Base-by-base conservation (phyloP, 2,113 vertebrate genomes). In the Heliornis fulica region DNA sequence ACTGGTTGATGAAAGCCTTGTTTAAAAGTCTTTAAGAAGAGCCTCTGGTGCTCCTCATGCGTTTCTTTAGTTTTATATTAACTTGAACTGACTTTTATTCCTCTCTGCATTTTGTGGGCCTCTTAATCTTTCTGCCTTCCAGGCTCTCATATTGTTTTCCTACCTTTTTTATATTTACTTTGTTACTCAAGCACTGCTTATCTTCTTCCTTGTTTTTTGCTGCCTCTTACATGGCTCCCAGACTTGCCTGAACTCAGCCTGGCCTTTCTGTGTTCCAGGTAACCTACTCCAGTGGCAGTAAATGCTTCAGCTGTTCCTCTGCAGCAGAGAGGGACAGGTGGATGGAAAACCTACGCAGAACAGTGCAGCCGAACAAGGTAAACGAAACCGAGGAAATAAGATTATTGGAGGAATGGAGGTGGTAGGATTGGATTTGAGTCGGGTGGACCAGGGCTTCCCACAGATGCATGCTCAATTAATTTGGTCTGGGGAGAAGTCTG, bases 341-440 rank as follows among this genome's bases (percentile, higher is more conserved):
- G 99, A 99, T 99, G 99, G 99, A 99, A 97, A 99, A 99, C 97
- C 98, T 99, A 92, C 98, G 98, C 65, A 98, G 99, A 75, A 99
- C 99, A 7, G 98, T 99, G 65, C 99, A 99, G 84, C 99, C 99
- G 12, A 99, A 99, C 97, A 99, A 99, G 99, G 99, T 99, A 98
- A 97, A 13, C 32, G 82, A 13, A 95, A 59, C 80, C 31, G 34
- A 4, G 2, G 64, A 76, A 95, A 88, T 90, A 29, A 84, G 81
- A 93, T 93, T 89, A 83, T 20, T 1, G 4, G 46, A 90, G 72
- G 56, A 81, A 69, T 75, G 77, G 60, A 89, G 87, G 74, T 93
- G 91, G 36, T 29, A 4, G 75, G 93, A 92, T 75, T 95, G 91
- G 70, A 48, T 94, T 96, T 88, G 66, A 89, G 88, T 63, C 63